Evolutionary conservation across 2,797 vertebrate species (phyloP), one percentile per base, ranked within the genome.

Genomic region (Prunella strophiata): DNA sequence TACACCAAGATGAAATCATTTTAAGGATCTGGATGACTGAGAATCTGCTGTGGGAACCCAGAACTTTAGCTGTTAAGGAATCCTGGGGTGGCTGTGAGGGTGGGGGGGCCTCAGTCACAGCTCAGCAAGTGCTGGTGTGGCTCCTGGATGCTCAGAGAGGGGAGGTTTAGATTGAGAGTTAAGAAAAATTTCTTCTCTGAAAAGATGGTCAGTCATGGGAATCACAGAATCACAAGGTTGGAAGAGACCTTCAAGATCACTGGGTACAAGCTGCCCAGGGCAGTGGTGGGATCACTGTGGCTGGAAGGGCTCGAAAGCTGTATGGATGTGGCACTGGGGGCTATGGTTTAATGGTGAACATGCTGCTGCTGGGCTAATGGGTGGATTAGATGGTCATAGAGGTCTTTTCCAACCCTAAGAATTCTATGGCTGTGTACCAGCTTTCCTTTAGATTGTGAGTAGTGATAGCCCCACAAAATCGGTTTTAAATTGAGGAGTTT

Each of bases 91-190:
- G 9, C 12, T 75, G 25, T 40, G 65, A 40, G 13, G 30, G 30
- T 30, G 48, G 57, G 10, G 17, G 32, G 36, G 16, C 36, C 13
- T 29, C 0, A 0, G 3, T 45, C 23, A 12, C 14, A n/a, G 7
- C 38, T 58, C 45, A 38, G 45, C 3, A 8, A 15, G 6, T 45
- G 45, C 27, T 50, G 14, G 0, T 6, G 5, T 16, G 36, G 27
- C 27, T 57, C 10, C 45, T 88, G 38, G n/a, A 9, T 9, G 6
- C 14, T 38, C 0, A 0, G 21, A 5, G 6, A 29, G 40, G 16
- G 11, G 1, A 76, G 19, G 13, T 29, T 66, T 47, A 34, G 25
- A 6, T 8, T 30, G 17, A 52, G 30, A 67, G 10, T 18, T 34
- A 66, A 21, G 20, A 30, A 30, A 59, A 18, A 22, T 11, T 40